Evolutionary conservation across 2,888 invertebrate species (phyloP).

Genomic region (Craniophora ligustri): DNA sequence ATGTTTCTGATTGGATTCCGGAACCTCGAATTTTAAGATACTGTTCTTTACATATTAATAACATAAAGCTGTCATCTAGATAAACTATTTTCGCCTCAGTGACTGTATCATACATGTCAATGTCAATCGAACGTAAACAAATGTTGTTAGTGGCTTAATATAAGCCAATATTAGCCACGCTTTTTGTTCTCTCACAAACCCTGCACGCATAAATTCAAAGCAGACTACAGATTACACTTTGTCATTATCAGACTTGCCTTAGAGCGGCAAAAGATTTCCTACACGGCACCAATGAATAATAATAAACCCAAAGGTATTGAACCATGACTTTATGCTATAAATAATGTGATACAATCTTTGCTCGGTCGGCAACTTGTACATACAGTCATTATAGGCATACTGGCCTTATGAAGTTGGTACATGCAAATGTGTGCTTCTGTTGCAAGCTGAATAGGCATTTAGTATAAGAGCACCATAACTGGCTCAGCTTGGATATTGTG

Average conservation of each 20-base stretch:
- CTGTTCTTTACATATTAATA: conserved; percentile 11
- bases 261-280: conserved; percentile 61
- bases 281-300: conserved; percentile 73
- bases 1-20: conserved; percentile 46
- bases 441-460: conserved; percentile 68
- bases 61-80: conserved; percentile 28
- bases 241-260: conserved; percentile 55
- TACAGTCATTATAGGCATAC: conserved; percentile 56
- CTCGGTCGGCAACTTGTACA: conserved; percentile 57
- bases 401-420: conserved; percentile 51
- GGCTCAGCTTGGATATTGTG: conserved; percentile 41
- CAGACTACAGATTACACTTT: conserved; percentile 49
- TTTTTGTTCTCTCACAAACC: conserved; percentile 27
- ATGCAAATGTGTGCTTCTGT: conserved; percentile 68
- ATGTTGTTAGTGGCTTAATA: conserved; percentile 30
- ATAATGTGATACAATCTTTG: conserved; percentile 77
- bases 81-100: conserved; percentile 10
- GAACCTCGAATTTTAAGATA: conserved; percentile 25
- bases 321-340: conserved; percentile 78
- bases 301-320: conserved; percentile 76
- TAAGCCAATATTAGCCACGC: conserved; percentile 23
- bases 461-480: conserved; percentile 59
- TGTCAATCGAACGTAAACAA: conserved; percentile 3
- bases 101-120: conserved; percentile 4
- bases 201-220: conserved; percentile 32